Conservation (phyloP, 1,140 invertebrate species). For the Drosophila punjabiensis region DNA sequence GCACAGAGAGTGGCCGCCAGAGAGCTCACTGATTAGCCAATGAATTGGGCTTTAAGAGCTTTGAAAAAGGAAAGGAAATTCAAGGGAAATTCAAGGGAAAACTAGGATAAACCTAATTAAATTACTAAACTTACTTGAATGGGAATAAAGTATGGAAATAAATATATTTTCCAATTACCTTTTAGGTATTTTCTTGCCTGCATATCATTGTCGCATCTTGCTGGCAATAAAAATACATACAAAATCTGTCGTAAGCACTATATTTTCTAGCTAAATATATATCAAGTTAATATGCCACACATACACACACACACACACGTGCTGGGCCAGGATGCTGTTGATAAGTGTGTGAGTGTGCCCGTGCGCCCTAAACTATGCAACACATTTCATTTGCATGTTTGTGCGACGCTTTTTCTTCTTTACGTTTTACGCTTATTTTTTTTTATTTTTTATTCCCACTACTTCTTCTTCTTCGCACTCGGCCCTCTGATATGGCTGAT, state of each 20-base stretch:
- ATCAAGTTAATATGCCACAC: slow-evolving; percentile 74
- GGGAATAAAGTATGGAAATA: too few relatives aligned
- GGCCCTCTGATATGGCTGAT: slow-evolving; percentile 29
- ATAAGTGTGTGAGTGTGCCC: slow-evolving; percentile 22
- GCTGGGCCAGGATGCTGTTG: slow-evolving; percentile 15
- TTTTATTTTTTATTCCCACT: neutral
- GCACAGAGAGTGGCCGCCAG: slow-evolving; percentile 13
- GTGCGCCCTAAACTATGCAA: slow-evolving; percentile 74
- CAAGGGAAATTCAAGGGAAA: neutral
- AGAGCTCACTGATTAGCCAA: slow-evolving; percentile 33
- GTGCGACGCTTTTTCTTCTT: slow-evolving; percentile 48
- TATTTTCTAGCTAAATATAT: slow-evolving; percentile 65
- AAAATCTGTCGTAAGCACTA: slow-evolving; percentile 66
- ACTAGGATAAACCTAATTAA: too few relatives aligned
- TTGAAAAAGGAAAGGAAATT: neutral
- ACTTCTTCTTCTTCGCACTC: slow-evolving; percentile 31
- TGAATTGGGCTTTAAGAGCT: neutral
- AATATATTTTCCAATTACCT: slow-evolving; percentile 15
- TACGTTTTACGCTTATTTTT: neutral
- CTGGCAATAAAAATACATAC: slow-evolving; percentile 25
- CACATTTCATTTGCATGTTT: slow-evolving; percentile 79
- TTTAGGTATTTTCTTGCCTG: neutral
- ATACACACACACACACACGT: slow-evolving; percentile 14
- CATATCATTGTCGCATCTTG: slow-evolving; percentile 1
- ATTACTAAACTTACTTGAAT: neutral